Base-by-base conservation (phyloP, 2,888 invertebrate species). In the Acleris literana region DNA sequence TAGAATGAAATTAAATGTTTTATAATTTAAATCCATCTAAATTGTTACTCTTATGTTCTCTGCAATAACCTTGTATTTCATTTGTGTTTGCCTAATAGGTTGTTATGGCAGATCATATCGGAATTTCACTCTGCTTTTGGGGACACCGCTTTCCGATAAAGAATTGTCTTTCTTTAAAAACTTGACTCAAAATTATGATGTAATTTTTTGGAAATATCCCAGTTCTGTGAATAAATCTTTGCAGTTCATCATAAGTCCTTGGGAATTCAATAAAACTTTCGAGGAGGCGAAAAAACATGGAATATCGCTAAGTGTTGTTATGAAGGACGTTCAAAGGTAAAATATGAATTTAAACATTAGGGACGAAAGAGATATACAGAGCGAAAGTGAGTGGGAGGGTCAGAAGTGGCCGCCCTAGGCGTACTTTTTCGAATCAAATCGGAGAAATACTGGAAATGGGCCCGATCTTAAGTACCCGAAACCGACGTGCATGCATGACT, bases 291-390 rank as follows among this genome's bases (percentile, higher is more conserved):
- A 72, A 1, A 62, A 49, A 2, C 56, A 68, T 1, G 79, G 78
- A 0, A 66, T 90, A 6, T 77, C 82, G 63, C 72, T 86, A 53
- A 80, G 81, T 0, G 83, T 83, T 0, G 46, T 90, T 0, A 78
- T 85, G 18, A 74, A 81, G 2, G 76, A 91, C 73, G 70, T 92
- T 0, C 90, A 92, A 69, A 78, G 75, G 91, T 91, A 73, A 72
- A 74, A 69, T 22, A 7, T 17, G 43, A n/a, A 44, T n/a, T 22
- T 22, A 22, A 22, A 22, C 3, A 22, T 22, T 22, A 22, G 22
- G 22, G 22, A 22, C 0, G 4, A 22, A 22, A 22, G 3, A 22
- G 4, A 22, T 22, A 22, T 22, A n/a, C n/a, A n/a, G n/a, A n/a
- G n/a, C n/a, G n/a, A n/a, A n/a, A n/a, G n/a, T n/a, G n/a, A n/a